Base-by-base conservation (phyloP, 2,888 invertebrate genomes). In the Scaptodrosophila latifasciaeformis region DNA sequence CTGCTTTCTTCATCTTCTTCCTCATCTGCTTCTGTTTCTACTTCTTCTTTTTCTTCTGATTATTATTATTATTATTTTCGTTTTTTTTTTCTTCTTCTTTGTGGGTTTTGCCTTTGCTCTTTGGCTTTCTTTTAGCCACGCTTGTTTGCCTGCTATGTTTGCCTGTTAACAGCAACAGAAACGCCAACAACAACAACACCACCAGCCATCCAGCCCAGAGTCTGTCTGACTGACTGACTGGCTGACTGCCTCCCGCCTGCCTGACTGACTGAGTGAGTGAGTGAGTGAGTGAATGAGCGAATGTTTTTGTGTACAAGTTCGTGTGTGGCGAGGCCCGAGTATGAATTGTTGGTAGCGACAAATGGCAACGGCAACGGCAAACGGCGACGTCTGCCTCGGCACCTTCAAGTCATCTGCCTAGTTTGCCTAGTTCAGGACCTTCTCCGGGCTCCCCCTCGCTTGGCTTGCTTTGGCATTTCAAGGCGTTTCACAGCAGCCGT, bases 141-240 rank as follows among this genome's bases (percentile, higher is more conserved):
- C 78, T 80, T 70, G 70, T 80, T 72, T 74, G 67, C 66, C 67
- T 68, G 72, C 65, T 59, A 53, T 75, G 70, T 74, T 70, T 63
- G 75, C n/a, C 67, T 55, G 53, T 62, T 49, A 47, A 59, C 70
- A 60, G 49, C 56, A 70, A 54, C 54, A 61, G 54, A 55, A 67
- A 51, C 54, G 55, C 18, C 43, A 56, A 5, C 30, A 42, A 27
- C 15, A 54, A 45, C 45, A 49, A 43, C 45, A 49, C 43, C 35
- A 51, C 18, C 24, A 31, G 39, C 31, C 39, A 30, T 30, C n/a
- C n/a, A n/a, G n/a, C n/a, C n/a, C n/a, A n/a, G n/a, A n/a, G n/a
- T n/a, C n/a, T n/a, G n/a, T n/a, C n/a, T n/a, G n/a, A n/a, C n/a
- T n/a, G n/a, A n/a, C n/a, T n/a, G n/a, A n/a, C n/a, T n/a, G n/a